phyloP scores from a whole-genome alignment of 2,113 vertebrate species.

The Hemiprocne comata region DNA sequence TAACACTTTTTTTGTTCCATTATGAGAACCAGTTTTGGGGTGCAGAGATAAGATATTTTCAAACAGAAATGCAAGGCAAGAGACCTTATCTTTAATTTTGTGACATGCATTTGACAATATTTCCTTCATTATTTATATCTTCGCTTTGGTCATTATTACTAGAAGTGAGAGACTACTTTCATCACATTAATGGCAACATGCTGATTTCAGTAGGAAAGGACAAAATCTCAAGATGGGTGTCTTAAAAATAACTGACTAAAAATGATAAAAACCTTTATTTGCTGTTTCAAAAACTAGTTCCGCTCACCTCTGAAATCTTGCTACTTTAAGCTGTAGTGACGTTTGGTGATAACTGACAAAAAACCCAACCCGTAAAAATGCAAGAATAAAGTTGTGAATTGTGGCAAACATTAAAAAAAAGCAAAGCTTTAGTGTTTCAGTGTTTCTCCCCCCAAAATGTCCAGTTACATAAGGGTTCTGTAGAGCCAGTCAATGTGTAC shows the following conservation, averaged over 20 bases:
- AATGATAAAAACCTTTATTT: neutral
- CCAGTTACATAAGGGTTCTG: neutral
- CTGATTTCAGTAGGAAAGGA: neutral
- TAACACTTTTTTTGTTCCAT: neutral
- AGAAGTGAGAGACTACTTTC: neutral
- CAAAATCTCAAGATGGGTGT: neutral
- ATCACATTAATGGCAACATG: neutral
- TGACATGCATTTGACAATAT: neutral
- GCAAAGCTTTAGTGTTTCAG: neutral
- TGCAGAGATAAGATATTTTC: neutral
- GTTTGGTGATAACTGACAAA: neutral
- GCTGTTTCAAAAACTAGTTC: neutral
- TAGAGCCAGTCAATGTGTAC: conserved; percentile 3
- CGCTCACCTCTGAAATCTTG: neutral
- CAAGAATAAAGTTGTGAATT: neutral
- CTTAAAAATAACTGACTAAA: neutral
- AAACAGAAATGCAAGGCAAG: neutral
- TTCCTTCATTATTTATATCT: neutral
- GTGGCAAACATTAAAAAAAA: neutral
- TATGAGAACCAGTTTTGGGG: neutral
- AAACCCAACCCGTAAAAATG: neutral
- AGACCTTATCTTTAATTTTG: neutral
- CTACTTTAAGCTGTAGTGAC: neutral
- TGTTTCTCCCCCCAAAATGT: neutral
- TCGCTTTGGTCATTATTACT: neutral